Conservation (phyloP, 2,888 invertebrate genomes). For the Cepaea hortensis region DNA sequence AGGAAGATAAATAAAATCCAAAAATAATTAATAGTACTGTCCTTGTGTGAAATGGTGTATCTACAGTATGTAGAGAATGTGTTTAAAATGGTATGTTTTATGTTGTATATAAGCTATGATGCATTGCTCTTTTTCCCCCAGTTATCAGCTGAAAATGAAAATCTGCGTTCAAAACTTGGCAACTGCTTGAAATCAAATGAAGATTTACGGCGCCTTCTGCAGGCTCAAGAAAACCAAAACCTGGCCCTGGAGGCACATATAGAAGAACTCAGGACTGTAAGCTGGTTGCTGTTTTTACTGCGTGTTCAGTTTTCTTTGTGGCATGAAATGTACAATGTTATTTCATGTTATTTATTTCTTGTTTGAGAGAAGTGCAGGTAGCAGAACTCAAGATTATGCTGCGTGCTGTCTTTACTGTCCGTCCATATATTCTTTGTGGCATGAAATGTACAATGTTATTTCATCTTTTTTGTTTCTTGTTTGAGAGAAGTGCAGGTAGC, state of each 20-base stretch:
- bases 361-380: constrained; percentile 18
- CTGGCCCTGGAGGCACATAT: constrained; percentile 26
- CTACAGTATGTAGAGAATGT: too few species aligned
- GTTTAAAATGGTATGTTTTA: too few species aligned
- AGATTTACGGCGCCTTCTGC: constrained; percentile 11
- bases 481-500: constrained; percentile 27
- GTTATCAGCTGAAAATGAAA: constrained; percentile 43
- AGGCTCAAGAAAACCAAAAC: constrained; percentile 15
- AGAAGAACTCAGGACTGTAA: constrained; percentile 38
- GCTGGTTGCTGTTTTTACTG: neutral
- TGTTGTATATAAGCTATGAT: neutral
- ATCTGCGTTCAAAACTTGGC: constrained; percentile 31
- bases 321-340: too few species aligned
- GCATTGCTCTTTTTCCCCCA: neutral
- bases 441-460: too few species aligned
- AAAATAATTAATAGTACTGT: too few species aligned
- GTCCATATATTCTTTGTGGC: too few species aligned
- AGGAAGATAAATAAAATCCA: too few species aligned
- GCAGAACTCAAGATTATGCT: constrained; percentile 34
- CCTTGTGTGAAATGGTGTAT: too few species aligned
- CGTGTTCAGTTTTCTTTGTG: too few species aligned
- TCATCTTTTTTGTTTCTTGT: neutral
- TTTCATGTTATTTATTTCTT: neutral
- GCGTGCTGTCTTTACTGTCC: too few species aligned
- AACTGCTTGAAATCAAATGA: constrained; percentile 25